phyloP scores from a whole-genome alignment of 2,113 vertebrate species.

The Clarias gariepinus region DNA sequence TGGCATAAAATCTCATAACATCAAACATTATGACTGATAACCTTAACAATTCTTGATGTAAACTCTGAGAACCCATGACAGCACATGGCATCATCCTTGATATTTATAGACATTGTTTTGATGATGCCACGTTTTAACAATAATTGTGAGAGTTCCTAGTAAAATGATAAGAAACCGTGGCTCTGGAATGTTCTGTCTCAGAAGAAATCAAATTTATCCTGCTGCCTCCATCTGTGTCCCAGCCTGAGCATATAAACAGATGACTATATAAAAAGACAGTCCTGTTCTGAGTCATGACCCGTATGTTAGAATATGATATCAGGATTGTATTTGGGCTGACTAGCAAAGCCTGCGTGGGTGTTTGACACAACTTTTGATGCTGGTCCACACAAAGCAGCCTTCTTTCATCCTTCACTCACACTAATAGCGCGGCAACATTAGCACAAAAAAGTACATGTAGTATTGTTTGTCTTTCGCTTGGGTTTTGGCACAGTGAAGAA shows the following conservation, averaged over 20 bases:
- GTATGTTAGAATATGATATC: slow-evolving; percentile 18
- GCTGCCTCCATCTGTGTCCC: slow-evolving; percentile 15
- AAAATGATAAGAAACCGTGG: not conserved
- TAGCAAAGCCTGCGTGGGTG: not conserved
- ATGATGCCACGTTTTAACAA: not conserved
- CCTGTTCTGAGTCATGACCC: slow-evolving; percentile 1
- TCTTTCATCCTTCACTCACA: slow-evolving; percentile 4
- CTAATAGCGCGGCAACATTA: slow-evolving; percentile 11
- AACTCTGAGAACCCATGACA: not conserved
- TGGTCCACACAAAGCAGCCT: not conserved
- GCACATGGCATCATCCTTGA: not conserved
- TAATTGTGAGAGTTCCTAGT: not conserved
- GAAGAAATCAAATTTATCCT: slow-evolving; percentile 25
- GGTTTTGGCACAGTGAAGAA: not conserved
- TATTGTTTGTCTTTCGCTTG: not conserved
- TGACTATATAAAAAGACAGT: slow-evolving; percentile 8
- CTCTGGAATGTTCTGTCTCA: slow-evolving; percentile 1
- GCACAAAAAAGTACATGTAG: not conserved
- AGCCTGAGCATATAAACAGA: slow-evolving; percentile 9
- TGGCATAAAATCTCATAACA: not conserved
- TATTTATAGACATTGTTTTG: not conserved
- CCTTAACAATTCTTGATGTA: not conserved
- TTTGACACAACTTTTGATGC: slow-evolving; percentile 36
- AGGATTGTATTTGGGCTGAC: not conserved
- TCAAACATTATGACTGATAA: not conserved